Conservation (phyloP, 2,888 invertebrate genomes). For the Bellardia bayeri region DNA sequence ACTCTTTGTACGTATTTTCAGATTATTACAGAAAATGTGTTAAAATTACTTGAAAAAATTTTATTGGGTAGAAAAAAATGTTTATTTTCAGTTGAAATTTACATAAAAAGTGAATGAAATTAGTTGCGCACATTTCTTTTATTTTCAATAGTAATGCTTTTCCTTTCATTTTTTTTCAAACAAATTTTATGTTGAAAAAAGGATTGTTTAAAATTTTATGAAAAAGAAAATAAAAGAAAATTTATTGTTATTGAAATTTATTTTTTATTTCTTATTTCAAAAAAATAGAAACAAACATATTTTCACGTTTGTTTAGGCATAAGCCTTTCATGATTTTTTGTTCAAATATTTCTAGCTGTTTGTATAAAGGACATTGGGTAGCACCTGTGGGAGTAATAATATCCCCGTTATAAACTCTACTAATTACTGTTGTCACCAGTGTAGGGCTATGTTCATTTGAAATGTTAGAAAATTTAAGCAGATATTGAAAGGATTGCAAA, state of each 20-base stretch:
- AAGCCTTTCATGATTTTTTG: constrained; percentile 20
- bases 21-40: constrained; percentile 65
- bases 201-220: constrained; percentile 54
- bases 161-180: neutral
- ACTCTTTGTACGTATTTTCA: constrained; percentile 34
- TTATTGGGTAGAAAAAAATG: constrained; percentile 32
- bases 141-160: constrained; percentile 48
- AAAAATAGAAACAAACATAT: constrained; percentile 53
- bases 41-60: constrained; percentile 62
- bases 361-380: neutral
- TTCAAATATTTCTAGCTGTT: neutral
- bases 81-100: constrained; percentile 67
- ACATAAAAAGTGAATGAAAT: constrained; percentile 72
- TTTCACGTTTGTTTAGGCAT: constrained; percentile 48
- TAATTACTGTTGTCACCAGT: constrained; percentile 71
- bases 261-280: constrained; percentile 22
- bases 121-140: constrained; percentile 71
- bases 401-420: constrained; percentile 64
- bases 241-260: constrained; percentile 68
- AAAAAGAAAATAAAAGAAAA: constrained; percentile 37
- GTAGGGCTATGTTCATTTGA: constrained; percentile 47
- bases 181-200: constrained; percentile 35
- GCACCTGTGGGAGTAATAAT: constrained; percentile 72
- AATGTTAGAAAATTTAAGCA: constrained; percentile 5
- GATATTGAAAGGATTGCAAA: constrained; percentile 42